Percentiles rank a stretch among this genome's conserved stretches.
Evolutionary conservation across 1,140 invertebrate species (phyloP).

Genomic region (Watersipora subatra): DNA sequence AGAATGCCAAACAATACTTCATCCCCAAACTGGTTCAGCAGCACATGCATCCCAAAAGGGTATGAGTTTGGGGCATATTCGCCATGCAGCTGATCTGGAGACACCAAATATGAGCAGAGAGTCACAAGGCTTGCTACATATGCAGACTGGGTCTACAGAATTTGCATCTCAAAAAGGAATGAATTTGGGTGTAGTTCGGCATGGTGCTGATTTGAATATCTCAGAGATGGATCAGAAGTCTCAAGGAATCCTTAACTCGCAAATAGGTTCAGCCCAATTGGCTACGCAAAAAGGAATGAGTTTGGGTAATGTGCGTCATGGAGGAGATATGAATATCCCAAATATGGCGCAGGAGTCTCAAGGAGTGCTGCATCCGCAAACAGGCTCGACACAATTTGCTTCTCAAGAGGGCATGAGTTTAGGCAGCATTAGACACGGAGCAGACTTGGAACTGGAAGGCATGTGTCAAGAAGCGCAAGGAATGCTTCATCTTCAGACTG

Average conservation of each 20-base stretch:
- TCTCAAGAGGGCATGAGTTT: too few species aligned
- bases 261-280: too few species aligned
- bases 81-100: background rate
- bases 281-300: too few species aligned
- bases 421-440: too few species aligned
- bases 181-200: background rate
- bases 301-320: too few species aligned
- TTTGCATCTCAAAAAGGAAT: background rate
- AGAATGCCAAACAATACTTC: background rate
- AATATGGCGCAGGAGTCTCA: too few species aligned
- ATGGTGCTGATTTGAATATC: background rate
- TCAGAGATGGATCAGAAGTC: background rate
- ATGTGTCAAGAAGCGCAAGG: too few species aligned
- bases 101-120: background rate
- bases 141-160: constrained; percentile 53
- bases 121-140: background rate
- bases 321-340: too few species aligned
- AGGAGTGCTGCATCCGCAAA: too few species aligned
- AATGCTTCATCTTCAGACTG: too few species aligned
- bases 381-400: too few species aligned
- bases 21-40: constrained; percentile 65
- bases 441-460: too few species aligned
- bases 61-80: background rate
- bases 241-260: background rate
- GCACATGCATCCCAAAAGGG: background rate